phyloP scores from a whole-genome alignment of 2,888 invertebrate genomes.

The Trichogramma dendrolimi region DNA sequence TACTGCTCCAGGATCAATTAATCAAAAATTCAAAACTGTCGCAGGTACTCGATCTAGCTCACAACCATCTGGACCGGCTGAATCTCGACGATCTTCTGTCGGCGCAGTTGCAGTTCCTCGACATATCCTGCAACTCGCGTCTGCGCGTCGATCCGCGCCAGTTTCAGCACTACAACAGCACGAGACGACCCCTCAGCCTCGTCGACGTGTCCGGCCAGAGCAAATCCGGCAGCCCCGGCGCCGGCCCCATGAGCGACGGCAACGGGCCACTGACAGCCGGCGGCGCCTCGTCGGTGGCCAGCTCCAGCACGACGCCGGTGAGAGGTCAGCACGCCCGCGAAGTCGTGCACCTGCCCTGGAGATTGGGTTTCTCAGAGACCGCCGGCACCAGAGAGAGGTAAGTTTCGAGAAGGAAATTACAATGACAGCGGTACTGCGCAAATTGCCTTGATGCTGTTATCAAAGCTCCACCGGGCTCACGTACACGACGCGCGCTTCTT shows the following conservation, averaged over 20 bases:
- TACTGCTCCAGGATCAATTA: background rate
- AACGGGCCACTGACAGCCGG: background rate
- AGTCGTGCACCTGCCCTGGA: conserved; percentile 66
- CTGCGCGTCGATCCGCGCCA: conserved; percentile 80
- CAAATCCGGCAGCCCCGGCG: conserved; percentile 48
- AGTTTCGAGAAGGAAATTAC: conserved; percentile 14
- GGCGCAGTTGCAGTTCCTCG: conserved; percentile 77
- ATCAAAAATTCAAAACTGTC: background rate
- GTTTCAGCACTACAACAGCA: conserved; percentile 73
- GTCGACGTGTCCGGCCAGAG: conserved; percentile 82
- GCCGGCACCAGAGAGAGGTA: conserved; percentile 66
- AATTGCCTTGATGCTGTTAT: no score
- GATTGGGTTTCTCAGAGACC: conserved; percentile 79
- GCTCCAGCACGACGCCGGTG: background rate
- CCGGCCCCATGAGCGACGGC: background rate
- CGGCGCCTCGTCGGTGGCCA: background rate
- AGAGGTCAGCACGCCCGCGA: background rate
- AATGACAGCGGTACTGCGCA: background rate
- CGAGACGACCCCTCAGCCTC: conserved; percentile 74
- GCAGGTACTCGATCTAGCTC: conserved; percentile 73
- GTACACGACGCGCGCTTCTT: background rate
- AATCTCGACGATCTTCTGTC: conserved; percentile 74
- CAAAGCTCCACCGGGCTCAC: no score
- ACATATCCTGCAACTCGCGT: conserved; percentile 78
- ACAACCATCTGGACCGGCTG: conserved; percentile 77